A percentile compares a stretch with the other conserved stretches of the same genome.
These are phyloP conservation scores for Drosophila quadrilineata DNA, from an alignment of 1,140 invertebrate genomes.

Conservation along the genomic window DNA sequence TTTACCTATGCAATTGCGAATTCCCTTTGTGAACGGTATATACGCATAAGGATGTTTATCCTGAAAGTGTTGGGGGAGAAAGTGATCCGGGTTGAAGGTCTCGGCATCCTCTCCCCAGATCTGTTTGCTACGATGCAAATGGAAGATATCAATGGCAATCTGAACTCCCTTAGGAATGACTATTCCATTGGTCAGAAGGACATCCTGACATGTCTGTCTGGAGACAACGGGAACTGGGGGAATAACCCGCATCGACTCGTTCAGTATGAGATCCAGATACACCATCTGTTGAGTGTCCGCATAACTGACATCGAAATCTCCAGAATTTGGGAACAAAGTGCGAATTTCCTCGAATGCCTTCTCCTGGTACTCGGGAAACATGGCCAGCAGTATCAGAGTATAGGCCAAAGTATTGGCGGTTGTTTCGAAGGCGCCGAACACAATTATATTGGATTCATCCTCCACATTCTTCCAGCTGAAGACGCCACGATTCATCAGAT, in stretches of 20 bases:
- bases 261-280: constrained; percentile 85
- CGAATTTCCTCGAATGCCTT: constrained; percentile 85
- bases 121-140: constrained; percentile 64
- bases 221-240: constrained; percentile 69
- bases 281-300: constrained; percentile 84
- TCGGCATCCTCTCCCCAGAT: constrained; percentile 68
- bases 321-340: constrained; percentile 82
- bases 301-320: constrained; percentile 81
- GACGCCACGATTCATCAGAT: constrained; percentile 49
- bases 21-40: constrained; percentile 75
- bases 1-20: constrained; percentile 75
- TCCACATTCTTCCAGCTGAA: constrained; percentile 67
- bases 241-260: constrained; percentile 84
- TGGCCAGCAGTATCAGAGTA: constrained; percentile 62
- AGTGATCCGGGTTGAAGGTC: constrained; percentile 76
- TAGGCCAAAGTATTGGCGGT: constrained; percentile 68
- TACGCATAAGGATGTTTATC: constrained; percentile 68
- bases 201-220: constrained; percentile 54
- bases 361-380: constrained; percentile 82
- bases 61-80: constrained; percentile 54
- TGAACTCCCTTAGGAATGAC: constrained; percentile 55
- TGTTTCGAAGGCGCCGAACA: constrained; percentile 76
- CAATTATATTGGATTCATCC: constrained; percentile 69
- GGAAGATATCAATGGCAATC: constrained; percentile 58
- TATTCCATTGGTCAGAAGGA: constrained; percentile 54